Conservation (phyloP, 2,797 vertebrate genomes). For the Hemitrygon akajei region DNA sequence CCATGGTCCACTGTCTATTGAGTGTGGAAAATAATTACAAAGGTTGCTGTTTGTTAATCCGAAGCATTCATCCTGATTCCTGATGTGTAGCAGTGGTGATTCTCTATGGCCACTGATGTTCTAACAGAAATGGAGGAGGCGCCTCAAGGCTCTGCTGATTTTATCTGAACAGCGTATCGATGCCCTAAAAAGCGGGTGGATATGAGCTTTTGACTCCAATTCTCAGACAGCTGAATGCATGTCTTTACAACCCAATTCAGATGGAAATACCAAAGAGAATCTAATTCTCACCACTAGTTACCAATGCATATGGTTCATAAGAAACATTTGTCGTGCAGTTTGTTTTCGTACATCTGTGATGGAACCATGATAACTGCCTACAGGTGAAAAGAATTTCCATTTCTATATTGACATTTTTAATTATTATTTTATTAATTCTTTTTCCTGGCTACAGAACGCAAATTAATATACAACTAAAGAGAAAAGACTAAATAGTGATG, state of each 20-base stretch:
- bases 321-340: conserved; percentile 24
- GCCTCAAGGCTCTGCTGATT: not conserved
- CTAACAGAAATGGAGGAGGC: not conserved
- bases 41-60: not conserved
- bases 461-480: not conserved
- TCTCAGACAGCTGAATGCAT: not conserved
- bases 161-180: not conserved
- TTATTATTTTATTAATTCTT: not conserved
- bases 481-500: not conserved
- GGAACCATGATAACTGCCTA: conserved; percentile 1
- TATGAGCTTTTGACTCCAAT: not conserved
- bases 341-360: not conserved
- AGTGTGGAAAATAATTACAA: not conserved
- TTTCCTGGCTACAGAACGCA: not conserved
- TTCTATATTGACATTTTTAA: not conserved
- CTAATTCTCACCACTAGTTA: not conserved
- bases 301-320: not conserved
- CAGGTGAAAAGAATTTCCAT: not conserved
- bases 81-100: not conserved
- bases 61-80: not conserved
- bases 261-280: conserved; percentile 11
- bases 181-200: not conserved
- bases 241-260: not conserved
- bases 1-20: not conserved
- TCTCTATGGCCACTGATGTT: not conserved